Evolutionary conservation across 2,888 invertebrate species (phyloP), one percentile per base, ranked within the genome.

Genomic region (Diplolepis rosae): DNA sequence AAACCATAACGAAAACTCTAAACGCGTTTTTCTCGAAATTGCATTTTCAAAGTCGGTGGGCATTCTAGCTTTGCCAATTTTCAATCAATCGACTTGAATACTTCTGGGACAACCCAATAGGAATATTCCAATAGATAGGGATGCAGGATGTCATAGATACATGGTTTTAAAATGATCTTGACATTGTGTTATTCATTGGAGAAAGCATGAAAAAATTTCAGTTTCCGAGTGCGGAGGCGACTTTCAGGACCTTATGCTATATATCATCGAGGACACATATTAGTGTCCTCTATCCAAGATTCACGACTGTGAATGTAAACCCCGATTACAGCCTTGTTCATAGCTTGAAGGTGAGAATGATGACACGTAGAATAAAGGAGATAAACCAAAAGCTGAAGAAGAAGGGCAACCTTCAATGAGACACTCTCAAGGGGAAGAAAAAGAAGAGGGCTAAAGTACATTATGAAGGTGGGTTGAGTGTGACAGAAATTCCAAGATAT

Each of bases 401-500:
- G 65, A 68, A 52, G 51, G 52, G 32, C 50, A 69, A 35, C 27
- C 27, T 32, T 27, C 39, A 39, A 27, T 24, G 61, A 61, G 5
- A 18, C 35, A 35, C 9, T 52, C n/a, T 67, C 68, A 61, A 56
- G 65, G 65, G 52, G 65, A 66, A 45, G 32, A 67, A 69, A 69
- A 56, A 69, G 66, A 61, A 66, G 54, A 72, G 27, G 24, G 35
- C n/a, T 65, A 15, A 13, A 56, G 65, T 66, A 52, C 61, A 67
- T 70, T 56, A 68, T 68, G 48, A 52, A 65, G 61, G 56, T 52
- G 69, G 65, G 56, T 51, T 68, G 52, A 32, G 35, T 72, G 56
- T 66, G 67, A 74, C 71, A 68, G 72, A 61, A 75, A 69, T 69
- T 69, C 56, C 68, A 45, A 32, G 71, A 71, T 76, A 74, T 76